phyloP scores from a whole-genome alignment of 30 jellyfish, hydroid and myxozoan species.

The Rhopilema esculentum region DNA sequence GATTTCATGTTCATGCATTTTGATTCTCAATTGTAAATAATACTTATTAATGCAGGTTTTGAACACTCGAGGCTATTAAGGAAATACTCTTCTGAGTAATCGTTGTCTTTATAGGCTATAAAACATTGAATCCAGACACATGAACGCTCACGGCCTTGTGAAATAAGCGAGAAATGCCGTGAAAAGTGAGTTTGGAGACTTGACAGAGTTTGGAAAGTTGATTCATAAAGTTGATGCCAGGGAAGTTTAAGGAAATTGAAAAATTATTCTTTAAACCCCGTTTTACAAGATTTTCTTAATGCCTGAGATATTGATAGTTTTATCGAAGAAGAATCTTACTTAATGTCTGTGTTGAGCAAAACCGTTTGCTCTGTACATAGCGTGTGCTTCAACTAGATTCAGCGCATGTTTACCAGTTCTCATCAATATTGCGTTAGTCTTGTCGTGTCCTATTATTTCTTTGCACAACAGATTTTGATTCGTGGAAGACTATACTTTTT shows the following conservation, averaged over 20 bases:
- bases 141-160: not conserved
- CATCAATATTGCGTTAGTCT: not conserved
- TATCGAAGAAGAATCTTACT: not conserved
- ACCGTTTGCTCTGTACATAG: not conserved
- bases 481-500: not conserved
- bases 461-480: not conserved
- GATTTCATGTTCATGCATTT: too few species aligned
- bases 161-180: not conserved
- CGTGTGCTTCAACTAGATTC: not conserved
- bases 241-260: too few species aligned
- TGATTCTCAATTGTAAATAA: too few species aligned
- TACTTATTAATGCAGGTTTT: not conserved
- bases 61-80: not conserved
- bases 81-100: not conserved
- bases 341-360: not conserved
- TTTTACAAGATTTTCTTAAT: too few species aligned
- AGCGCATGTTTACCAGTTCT: not conserved
- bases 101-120: not conserved
- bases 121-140: not conserved
- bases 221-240: too few species aligned
- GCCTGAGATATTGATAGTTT: not conserved
- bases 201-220: too few species aligned
- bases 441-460: not conserved
- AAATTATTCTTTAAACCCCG: too few species aligned
- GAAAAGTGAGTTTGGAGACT: too few species aligned